Conservation (phyloP, 2,797 vertebrate genomes). For the Phrynocephalus guinanensis region DNA sequence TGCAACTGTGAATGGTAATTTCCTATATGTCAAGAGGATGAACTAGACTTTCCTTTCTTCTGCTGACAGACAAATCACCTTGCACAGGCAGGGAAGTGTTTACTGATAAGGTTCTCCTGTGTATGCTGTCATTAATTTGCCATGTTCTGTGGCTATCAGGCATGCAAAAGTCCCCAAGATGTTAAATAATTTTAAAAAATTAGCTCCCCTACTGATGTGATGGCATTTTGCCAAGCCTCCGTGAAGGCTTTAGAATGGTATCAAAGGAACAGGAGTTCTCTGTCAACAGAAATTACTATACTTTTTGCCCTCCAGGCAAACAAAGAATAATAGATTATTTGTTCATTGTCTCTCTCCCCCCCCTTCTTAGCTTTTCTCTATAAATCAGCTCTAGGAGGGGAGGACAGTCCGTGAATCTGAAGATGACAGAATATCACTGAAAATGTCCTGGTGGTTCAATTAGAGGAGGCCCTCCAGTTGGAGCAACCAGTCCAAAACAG, state of each 20-base stretch:
- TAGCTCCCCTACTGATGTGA: background rate
- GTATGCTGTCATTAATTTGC: slow-evolving; percentile 32
- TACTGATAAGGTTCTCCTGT: slow-evolving; percentile 29
- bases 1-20: slow-evolving; percentile 48
- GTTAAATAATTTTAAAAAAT: slow-evolving; percentile 40
- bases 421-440: background rate
- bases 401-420: background rate
- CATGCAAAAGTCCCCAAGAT: slow-evolving; percentile 28
- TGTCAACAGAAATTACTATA: background rate
- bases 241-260: background rate
- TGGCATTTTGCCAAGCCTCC: background rate
- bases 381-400: background rate
- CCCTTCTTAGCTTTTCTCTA: background rate
- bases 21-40: slow-evolving; percentile 43
- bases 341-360: background rate
- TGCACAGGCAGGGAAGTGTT: background rate
- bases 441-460: background rate
- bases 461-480: too few species aligned
- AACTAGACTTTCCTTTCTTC: slow-evolving; percentile 20
- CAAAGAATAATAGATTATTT: background rate
- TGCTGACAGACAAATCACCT: slow-evolving; percentile 48
- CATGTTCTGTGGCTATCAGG: slow-evolving; percentile 24
- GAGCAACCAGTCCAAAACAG: background rate
- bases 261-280: slow-evolving; percentile 7
- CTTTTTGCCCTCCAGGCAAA: background rate